Percentiles rank a stretch among this genome's conserved stretches.
phyloP scores from a whole-genome alignment of 2,888 invertebrate species.

The Dusona sp. region DNA sequence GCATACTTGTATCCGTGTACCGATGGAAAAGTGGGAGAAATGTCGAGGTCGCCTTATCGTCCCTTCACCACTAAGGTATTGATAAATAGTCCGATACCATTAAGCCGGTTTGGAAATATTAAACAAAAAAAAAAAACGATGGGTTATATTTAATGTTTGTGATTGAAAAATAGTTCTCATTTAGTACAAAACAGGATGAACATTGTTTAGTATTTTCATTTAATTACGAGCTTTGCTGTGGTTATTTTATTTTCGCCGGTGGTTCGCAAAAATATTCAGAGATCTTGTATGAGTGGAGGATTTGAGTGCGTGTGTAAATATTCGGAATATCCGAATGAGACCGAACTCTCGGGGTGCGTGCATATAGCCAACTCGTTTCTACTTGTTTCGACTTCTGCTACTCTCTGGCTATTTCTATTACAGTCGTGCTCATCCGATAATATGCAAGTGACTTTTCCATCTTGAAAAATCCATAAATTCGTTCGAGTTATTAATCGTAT shows the following conservation, averaged over 20 bases:
- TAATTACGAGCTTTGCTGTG: no score
- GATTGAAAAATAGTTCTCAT: background rate
- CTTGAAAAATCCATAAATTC: slow-evolving; percentile 15
- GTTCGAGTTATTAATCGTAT: background rate
- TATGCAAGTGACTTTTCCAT: slow-evolving; percentile 16
- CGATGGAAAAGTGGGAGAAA: slow-evolving; percentile 15
- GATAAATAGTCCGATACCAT: slow-evolving; percentile 2
- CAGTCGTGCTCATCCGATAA: slow-evolving; percentile 20
- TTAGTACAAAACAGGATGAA: background rate
- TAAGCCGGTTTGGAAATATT: background rate
- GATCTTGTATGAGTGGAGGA: background rate
- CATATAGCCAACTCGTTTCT: slow-evolving; percentile 4
- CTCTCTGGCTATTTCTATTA: slow-evolving; percentile 20
- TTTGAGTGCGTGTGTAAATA: background rate
- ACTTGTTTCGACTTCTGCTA: slow-evolving; percentile 5
- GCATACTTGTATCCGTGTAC: slow-evolving; percentile 10
- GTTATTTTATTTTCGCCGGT: background rate
- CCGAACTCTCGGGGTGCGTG: slow-evolving; percentile 12
- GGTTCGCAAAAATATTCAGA: background rate
- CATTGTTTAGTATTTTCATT: background rate
- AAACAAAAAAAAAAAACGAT: background rate
- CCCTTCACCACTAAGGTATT: background rate
- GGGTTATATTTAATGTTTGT: background rate
- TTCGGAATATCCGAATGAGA: slow-evolving; percentile 7
- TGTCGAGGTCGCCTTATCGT: slow-evolving; percentile 17